phyloP scores from a whole-genome alignment of 2,113 vertebrate genomes.

The Rhipidura dahli region DNA sequence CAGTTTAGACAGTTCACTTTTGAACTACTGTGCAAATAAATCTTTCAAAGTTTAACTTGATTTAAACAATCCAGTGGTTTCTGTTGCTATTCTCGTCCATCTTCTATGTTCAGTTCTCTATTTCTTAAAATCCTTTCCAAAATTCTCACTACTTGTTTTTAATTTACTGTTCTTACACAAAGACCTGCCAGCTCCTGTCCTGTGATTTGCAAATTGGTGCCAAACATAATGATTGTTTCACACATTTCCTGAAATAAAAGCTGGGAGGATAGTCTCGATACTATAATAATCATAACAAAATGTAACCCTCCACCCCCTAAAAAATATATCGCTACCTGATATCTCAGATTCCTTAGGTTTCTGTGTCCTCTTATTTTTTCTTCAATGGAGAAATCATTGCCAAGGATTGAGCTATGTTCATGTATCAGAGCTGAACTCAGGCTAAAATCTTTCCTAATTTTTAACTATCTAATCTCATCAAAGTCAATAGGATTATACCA shows the following conservation, averaged over 20 bases:
- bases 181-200: background rate
- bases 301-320: accelerated
- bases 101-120: background rate
- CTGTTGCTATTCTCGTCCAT: background rate
- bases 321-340: background rate
- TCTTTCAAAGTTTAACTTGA: background rate
- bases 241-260: background rate
- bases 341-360: background rate
- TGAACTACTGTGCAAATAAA: background rate
- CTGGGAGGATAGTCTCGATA: background rate
- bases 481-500: background rate
- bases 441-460: background rate
- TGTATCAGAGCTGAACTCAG: background rate
- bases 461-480: background rate
- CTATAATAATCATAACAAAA: background rate
- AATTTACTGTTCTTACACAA: background rate
- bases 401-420: background rate
- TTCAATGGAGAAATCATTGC: background rate
- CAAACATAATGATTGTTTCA: background rate
- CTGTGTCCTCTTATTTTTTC: background rate
- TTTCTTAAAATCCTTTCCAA: background rate
- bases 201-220: background rate
- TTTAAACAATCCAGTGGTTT: background rate
- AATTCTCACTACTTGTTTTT: background rate
- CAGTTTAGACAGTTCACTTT: background rate